phyloP scores from a whole-genome alignment of 2,797 vertebrate genomes.

The Microtus agrestis region DNA sequence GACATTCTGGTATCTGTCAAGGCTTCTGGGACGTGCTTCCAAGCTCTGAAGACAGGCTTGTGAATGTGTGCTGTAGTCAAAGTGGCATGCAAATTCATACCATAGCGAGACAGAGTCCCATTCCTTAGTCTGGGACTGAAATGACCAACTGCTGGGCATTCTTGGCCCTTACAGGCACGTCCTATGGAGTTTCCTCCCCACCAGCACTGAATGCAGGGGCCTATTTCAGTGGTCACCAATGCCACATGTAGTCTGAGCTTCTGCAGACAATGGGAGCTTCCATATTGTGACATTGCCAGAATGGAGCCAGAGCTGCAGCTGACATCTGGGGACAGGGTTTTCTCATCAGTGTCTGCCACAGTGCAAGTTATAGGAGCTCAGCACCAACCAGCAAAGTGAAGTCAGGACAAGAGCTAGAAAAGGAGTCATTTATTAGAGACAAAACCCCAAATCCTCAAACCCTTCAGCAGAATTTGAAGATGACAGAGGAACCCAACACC shows the following conservation, averaged over 20 bases:
- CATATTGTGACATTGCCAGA: not conserved
- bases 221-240: too few species aligned
- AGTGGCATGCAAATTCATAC: not conserved
- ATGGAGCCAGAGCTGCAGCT: not conserved
- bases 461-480: conserved; percentile 36
- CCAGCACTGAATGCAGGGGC: not conserved
- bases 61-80: not conserved
- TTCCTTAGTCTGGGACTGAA: not conserved
- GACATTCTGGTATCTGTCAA: not conserved
- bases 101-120: not conserved
- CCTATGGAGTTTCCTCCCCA: not conserved
- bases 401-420: conserved; percentile 64
- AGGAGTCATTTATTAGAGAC: conserved; percentile 68
- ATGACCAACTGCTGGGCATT: not conserved
- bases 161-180: not conserved
- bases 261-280: not conserved
- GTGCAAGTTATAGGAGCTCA: not conserved
- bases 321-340: not conserved
- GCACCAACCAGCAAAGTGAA: conserved; percentile 29
- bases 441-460: not conserved
- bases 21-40: not conserved
- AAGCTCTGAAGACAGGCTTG: not conserved
- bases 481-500: not conserved
- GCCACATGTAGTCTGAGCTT: not conserved
- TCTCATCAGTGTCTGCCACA: not conserved